Percentiles rank a stretch among this genome's conserved stretches.
These are phyloP conservation scores for Hirtodrosophila trivittata DNA, from an alignment of 2,888 invertebrate genomes.

Conservation along the genomic window DNA sequence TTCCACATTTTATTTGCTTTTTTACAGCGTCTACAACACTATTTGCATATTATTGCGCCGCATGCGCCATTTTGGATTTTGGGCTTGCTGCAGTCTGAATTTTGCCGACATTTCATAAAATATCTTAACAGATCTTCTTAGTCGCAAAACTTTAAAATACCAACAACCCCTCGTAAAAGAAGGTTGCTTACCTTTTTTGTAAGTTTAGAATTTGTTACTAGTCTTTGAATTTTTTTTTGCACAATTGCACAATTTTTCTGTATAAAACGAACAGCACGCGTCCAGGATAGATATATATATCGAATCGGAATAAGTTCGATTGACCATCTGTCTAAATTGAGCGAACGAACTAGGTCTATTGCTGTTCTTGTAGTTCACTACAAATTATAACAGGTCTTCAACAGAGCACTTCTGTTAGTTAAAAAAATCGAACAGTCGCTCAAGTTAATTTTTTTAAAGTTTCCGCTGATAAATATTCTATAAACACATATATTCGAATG, in stretches of 20 bases:
- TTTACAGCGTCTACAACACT: slow-evolving; percentile 24
- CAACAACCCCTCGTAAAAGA: too few relatives aligned
- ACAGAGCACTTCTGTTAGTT: too few relatives aligned
- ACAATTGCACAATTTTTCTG: slow-evolving; percentile 36
- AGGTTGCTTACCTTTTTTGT: slow-evolving; percentile 34
- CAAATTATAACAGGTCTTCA: too few relatives aligned
- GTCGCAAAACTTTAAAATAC: too few relatives aligned
- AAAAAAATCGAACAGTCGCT: too few relatives aligned
- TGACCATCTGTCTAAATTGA: background rate
- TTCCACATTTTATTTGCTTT: background rate
- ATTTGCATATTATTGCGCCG: slow-evolving; percentile 36
- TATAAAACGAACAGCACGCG: slow-evolving; percentile 36
- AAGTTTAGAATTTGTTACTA: slow-evolving; percentile 25
- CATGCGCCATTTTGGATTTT: slow-evolving; percentile 74
- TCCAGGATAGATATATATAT: slow-evolving; percentile 24
- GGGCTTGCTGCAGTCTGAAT: slow-evolving; percentile 6
- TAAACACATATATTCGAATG: too few relatives aligned
- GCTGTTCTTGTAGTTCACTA: background rate
- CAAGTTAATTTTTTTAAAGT: too few relatives aligned
- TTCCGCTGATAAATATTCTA: too few relatives aligned
- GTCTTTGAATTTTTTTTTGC: slow-evolving; percentile 17
- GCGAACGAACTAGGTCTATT: background rate
- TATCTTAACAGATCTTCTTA: too few relatives aligned
- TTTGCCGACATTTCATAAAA: slow-evolving; percentile 4
- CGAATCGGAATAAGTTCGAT: slow-evolving; percentile 8